phyloP scores from a whole-genome alignment of 2,113 vertebrate species.

The Chelonoidis abingdonii region DNA sequence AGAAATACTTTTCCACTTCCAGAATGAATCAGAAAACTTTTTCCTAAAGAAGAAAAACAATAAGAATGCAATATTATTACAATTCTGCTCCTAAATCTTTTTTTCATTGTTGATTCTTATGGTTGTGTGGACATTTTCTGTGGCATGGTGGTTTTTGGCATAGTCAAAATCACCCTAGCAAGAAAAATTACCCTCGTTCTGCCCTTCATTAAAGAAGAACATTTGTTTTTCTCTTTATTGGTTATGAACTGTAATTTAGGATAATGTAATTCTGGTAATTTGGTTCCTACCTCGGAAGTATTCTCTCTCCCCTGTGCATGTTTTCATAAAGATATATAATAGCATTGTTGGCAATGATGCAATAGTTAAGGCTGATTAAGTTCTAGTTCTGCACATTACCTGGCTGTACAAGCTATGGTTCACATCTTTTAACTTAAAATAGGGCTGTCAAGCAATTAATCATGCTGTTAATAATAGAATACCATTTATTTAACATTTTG shows the following conservation, averaged over 20 bases:
- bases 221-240: background rate
- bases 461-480: too few relatives aligned
- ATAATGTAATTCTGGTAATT: background rate
- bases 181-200: background rate
- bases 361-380: conserved; percentile 60
- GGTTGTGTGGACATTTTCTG: background rate
- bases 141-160: background rate
- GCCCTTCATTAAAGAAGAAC: background rate
- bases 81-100: too few relatives aligned
- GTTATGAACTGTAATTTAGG: background rate
- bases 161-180: background rate
- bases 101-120: too few relatives aligned
- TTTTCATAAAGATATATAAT: conserved; percentile 47
- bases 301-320: background rate
- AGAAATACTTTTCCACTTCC: too few relatives aligned
- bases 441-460: too few relatives aligned
- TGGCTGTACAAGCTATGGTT: conserved; percentile 57
- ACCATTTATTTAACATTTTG: too few relatives aligned
- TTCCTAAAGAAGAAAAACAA: too few relatives aligned
- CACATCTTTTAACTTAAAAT: conserved; percentile 60
- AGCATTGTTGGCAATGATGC: conserved; percentile 35
- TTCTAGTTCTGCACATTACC: conserved; percentile 52
- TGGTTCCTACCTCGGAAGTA: background rate
- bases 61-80: too few relatives aligned
- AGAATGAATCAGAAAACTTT: too few relatives aligned